Evolutionary conservation across 2,888 invertebrate genomes (phyloP), one percentile per base, ranked within the genome.

Genomic region (Caprella mutica): DNA sequence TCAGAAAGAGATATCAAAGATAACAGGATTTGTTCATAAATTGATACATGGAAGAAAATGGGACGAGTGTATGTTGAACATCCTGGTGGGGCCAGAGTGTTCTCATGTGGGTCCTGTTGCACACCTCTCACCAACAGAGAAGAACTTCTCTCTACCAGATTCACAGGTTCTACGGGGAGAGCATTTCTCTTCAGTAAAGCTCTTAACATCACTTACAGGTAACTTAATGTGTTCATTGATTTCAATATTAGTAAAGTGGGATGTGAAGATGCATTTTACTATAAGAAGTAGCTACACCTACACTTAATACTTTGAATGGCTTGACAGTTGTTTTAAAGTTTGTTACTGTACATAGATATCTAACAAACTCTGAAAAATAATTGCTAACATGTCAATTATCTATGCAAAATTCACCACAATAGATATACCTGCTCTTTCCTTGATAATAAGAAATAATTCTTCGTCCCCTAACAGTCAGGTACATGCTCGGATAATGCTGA

Each of bases 101-200:
- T 94, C 73, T 89, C 89, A 3, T 98, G 98, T 76, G 91, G 90
- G 19, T 83, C 87, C 58, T 98, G 98, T 72, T 92, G 94, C 71
- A 91, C 93, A 3, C 91, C 94, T 71, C 77, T 98, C 55, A 96
- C 97, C 27, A 97, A 97, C 74, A 82, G 92, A 69, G 82, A 84
- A 21, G 93, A 97, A 74, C 75, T 98, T 66, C 91, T 97, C 50
- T 94, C 94, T 69, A 97, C 96, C 3, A 77, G 96, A 69, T 97
- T 97, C 71, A 96, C 94, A 61, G 97, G 98, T 64, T 93, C 97
- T 24, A 98, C 98, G 64, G 98, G 98, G 24, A 79, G 96, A 55
- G 98, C 98, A 1, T 98, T 94, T 72, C 79, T 98, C n/a, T 99
- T 98, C 73, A 91, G 92, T 72, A 84, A 84, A 71, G 93, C 94